Percentiles rank a stretch among this genome's conserved stretches.
phyloP scores from a whole-genome alignment of 1,140 invertebrate species.

The Scaptomyza pallida region DNA sequence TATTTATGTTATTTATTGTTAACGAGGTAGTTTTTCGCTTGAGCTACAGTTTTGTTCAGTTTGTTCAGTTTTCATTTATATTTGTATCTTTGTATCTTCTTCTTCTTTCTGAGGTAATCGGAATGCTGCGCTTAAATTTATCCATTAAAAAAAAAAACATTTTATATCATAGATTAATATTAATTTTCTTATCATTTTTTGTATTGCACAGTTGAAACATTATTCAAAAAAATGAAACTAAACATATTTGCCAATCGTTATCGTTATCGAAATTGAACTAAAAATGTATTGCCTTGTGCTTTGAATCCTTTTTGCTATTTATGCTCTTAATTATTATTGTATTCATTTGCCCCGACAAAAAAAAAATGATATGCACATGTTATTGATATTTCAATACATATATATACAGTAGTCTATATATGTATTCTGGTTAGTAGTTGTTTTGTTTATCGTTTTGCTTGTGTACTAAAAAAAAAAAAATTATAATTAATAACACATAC shows the following conservation, averaged over 20 bases:
- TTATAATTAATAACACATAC: slow-evolving; percentile 24
- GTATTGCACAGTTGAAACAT: slow-evolving; percentile 68
- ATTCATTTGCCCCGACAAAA: no score
- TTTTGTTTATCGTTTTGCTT: no score
- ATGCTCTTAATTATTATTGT: slow-evolving; percentile 76
- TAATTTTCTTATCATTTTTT: slow-evolving; percentile 19
- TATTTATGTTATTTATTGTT: slow-evolving; percentile 19
- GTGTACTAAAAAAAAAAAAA: slow-evolving; percentile 6
- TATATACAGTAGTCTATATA: no score
- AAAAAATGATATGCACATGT: no score
- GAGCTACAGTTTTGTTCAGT: slow-evolving; percentile 14
- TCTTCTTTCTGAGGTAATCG: slow-evolving; percentile 16
- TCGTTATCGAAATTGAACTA: slow-evolving; percentile 69
- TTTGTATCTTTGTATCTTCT: not conserved
- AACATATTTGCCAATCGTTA: slow-evolving; percentile 9
- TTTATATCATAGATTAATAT: slow-evolving; percentile 29
- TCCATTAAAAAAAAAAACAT: slow-evolving; percentile 3
- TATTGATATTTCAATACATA: no score
- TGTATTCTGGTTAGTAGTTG: no score
- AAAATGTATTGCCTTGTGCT: slow-evolving; percentile 71
- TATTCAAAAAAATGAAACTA: slow-evolving; percentile 21
- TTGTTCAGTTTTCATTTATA: slow-evolving; percentile 1
- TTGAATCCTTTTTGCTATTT: slow-evolving; percentile 66
- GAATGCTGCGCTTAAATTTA: slow-evolving; percentile 16
- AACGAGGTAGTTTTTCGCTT: slow-evolving; percentile 26